Evolutionary conservation across 1,140 invertebrate genomes (phyloP).

Genomic region (Tetranychus cinnabarinus): DNA sequence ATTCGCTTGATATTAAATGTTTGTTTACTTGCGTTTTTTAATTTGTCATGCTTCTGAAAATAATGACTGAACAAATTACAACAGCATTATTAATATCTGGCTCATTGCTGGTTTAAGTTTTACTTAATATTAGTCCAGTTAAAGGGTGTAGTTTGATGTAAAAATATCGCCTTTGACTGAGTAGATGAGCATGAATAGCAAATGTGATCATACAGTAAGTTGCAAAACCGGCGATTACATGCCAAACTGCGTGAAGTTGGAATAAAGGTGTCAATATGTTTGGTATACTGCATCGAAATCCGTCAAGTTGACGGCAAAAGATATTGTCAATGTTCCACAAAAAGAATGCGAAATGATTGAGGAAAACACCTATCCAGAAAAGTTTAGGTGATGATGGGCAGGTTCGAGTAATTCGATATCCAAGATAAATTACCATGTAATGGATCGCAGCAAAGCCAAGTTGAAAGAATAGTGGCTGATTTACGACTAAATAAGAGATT

Average conservation of each 20-base stretch:
- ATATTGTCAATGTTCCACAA: conserved; percentile 13
- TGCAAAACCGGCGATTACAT: conserved; percentile 16
- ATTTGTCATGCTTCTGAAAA: no score
- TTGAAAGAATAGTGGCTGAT: conserved; percentile 13
- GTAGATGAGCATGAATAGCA: neutral
- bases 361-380: neutral
- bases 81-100: no score
- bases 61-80: no score
- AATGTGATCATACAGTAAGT: neutral
- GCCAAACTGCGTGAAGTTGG: conserved; percentile 21
- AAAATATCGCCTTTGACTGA: neutral
- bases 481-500: conserved; percentile 10
- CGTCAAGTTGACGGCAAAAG: conserved; percentile 6
- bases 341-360: conserved; percentile 8
- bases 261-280: conserved; percentile 13
- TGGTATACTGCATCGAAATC: conserved; percentile 4
- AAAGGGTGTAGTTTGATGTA: neutral
- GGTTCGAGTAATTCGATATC: neutral
- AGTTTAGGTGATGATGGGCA: neutral
- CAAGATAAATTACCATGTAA: neutral
- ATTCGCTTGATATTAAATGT: no score
- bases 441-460: neutral
- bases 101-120: no score
- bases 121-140: neutral
- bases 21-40: no score